Conservation (phyloP, 1,140 invertebrate genomes). For the Pantala flavescens region DNA sequence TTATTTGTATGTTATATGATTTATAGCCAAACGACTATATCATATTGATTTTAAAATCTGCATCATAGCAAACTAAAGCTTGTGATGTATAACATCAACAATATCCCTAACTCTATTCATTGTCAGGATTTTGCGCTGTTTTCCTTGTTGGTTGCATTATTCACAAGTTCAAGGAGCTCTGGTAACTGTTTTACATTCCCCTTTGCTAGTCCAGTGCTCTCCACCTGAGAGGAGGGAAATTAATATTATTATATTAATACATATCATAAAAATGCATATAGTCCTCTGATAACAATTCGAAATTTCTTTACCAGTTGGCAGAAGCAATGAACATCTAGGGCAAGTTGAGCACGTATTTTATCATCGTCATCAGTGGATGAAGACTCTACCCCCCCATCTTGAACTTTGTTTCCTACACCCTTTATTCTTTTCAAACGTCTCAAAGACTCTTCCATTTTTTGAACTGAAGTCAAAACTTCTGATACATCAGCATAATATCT, state of each 20-base stretch:
- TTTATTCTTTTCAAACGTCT: conserved; percentile 72
- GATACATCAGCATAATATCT: conserved; percentile 71
- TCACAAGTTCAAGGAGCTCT: not conserved
- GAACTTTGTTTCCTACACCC: conserved; percentile 31
- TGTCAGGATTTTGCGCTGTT: not conserved
- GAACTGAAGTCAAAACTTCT: conserved; percentile 83
- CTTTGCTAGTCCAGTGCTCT: not conserved
- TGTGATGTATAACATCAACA: too few species aligned
- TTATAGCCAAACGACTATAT: too few species aligned
- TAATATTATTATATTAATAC: not conserved
- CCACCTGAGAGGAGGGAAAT: not conserved
- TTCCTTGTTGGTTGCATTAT: not conserved
- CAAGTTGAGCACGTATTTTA: conserved; percentile 83
- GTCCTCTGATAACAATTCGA: not conserved
- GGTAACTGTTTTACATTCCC: not conserved
- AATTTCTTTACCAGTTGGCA: conserved; percentile 24
- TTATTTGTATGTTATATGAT: too few species aligned
- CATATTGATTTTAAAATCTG: too few species aligned
- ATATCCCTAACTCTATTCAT: not conserved
- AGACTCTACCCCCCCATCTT: not conserved
- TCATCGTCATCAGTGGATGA: conserved; percentile 64
- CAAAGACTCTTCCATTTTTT: conserved; percentile 88
- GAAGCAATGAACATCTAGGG: conserved; percentile 68
- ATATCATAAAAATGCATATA: not conserved
- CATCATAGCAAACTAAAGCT: too few species aligned